Evolutionary conservation across 2,888 invertebrate species (phyloP), one percentile per base, ranked within the genome.

Genomic region (Hermodice carunculata): DNA sequence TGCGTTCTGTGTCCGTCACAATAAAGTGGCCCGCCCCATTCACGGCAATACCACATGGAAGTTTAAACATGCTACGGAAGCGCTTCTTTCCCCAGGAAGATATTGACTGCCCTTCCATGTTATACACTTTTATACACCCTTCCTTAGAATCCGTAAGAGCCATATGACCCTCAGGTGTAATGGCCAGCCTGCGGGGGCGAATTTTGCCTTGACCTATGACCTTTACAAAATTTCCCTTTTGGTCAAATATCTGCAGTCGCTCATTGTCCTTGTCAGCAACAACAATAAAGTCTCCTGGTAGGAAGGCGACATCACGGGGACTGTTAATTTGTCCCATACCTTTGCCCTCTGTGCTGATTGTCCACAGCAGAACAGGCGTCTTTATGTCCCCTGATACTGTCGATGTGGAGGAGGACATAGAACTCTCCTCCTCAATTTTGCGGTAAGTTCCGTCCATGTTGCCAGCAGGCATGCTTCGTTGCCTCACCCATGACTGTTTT

Each of bases 221-320:
- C 26, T 26, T 51, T 4, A 46, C 48, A 52, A 78, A 72, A 54
- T 76, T 28, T 3, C 67, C 67, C 22, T 26, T 31, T 17, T 57
- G 26, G 58, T 70, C 44, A 32, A 69, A 80, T 14, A 82, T 68
- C 60, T 82, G 81, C 14, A 83, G 70, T 42, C 71, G 70, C 57
- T 76, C 73, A 61, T 82, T 83, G 61, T 78, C 81, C 54, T 80
- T 66, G 64, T 83, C 83, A 28, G 77, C 77, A 5, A 81, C 73
- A n/a, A 74, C 76, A 42, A 80, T 46, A 17, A 75, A 73, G 14
- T 75, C 74, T 22, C 66, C 64, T 28, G 70, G 70, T 1, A 74
- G 74, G 17, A 81, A 61, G 17, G 73, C 70, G 2, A 82, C 64
- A n/a, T 81, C 81, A 22, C 75, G 80, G 8, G 82, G 82, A 78